Percentiles rank a stretch among this genome's conserved stretches.
Conservation (phyloP, 2,113 vertebrate genomes). For the Balaenoptera acutorostrata region DNA sequence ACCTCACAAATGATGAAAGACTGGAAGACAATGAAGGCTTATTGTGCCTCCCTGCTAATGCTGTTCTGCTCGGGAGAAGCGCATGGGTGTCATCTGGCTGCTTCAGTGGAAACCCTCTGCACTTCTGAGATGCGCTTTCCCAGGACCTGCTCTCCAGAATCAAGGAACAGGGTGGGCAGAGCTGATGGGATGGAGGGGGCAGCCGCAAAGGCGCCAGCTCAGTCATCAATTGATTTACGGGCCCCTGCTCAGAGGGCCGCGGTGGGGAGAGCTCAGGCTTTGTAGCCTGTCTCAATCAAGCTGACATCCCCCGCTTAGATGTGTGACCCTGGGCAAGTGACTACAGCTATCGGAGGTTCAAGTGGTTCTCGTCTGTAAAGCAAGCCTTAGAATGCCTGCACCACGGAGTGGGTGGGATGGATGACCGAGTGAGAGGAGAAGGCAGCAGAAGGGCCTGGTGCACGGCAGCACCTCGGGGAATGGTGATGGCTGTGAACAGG, state of each 20-base stretch:
- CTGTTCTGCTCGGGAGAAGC: accelerated
- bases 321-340: not conserved
- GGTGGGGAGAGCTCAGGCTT: too few species aligned
- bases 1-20: not conserved
- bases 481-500: accelerated
- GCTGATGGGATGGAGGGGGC: not conserved
- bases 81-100: accelerated
- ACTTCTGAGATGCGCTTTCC: accelerated
- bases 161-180: not conserved
- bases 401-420: accelerated
- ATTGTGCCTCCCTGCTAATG: accelerated
- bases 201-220: accelerated
- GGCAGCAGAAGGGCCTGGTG: not conserved
- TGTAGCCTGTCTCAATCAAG: accelerated
- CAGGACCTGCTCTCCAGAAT: not conserved
- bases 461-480: accelerated
- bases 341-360: not conserved
- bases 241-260: accelerated
- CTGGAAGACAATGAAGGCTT: not conserved
- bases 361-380: not conserved
- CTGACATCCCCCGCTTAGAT: accelerated
- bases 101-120: not conserved
- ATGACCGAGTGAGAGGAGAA: accelerated
- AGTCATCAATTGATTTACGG: accelerated
- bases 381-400: accelerated